A percentile compares a stretch with the other conserved stretches of the same genome.
Conservation (phyloP, 2,797 vertebrate species). For the Gobio occitaniae region DNA sequence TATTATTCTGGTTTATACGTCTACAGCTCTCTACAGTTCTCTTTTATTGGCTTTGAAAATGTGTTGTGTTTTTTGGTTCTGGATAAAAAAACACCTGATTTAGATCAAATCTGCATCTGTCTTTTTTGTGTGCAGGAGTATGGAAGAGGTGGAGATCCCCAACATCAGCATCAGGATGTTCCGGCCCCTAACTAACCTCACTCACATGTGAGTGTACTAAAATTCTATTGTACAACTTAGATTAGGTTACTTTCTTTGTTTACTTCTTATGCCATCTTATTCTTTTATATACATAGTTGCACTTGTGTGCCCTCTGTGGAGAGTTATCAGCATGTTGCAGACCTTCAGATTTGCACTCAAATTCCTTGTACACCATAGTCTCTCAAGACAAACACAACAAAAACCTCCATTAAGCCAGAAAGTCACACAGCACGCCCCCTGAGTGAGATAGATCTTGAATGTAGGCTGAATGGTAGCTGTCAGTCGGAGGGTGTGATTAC, state of each 20-base stretch:
- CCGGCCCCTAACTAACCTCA: constrained; percentile 71
- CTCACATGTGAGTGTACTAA: constrained; percentile 73
- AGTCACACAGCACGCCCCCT: neutral
- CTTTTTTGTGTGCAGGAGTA: constrained; percentile 62
- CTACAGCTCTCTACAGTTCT: neutral
- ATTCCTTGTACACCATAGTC: neutral
- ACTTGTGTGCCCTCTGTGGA: neutral
- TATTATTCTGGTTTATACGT: neutral
- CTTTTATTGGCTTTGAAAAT: neutral
- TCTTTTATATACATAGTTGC: neutral
- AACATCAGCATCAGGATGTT: constrained; percentile 75
- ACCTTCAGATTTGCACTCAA: neutral
- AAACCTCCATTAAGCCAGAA: neutral
- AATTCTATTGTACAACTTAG: neutral
- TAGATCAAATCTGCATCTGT: neutral
- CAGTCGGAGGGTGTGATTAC: neutral
- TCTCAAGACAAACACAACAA: neutral
- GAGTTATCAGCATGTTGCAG: constrained; percentile 6
- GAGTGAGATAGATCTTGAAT: neutral
- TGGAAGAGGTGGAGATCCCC: constrained; percentile 76
- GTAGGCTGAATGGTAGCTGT: neutral
- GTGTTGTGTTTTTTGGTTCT: too few relatives aligned
- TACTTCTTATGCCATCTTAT: neutral
- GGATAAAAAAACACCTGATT: neutral
- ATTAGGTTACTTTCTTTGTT: neutral